Evolutionary conservation across 2,888 invertebrate genomes (phyloP).

Genomic region (Ctena decussata): DNA sequence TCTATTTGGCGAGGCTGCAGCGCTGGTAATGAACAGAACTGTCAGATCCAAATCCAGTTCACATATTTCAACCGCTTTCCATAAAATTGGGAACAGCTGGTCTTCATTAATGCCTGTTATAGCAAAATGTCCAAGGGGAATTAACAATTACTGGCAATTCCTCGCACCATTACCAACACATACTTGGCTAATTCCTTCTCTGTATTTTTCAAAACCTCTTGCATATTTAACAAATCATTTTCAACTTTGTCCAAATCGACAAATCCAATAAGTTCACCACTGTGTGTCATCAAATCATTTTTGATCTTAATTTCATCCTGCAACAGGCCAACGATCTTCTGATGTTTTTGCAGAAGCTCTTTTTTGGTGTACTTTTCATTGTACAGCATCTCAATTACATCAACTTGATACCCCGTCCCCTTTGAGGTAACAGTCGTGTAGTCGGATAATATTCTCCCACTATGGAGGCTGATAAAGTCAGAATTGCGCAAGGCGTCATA

Average conservation of each 20-base stretch:
- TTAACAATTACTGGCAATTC: slow-evolving; percentile 36
- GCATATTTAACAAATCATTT: background rate
- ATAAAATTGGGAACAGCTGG: slow-evolving; percentile 58
- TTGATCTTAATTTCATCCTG: slow-evolving; percentile 59
- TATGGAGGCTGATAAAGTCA: too few relatives aligned
- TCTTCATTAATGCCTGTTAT: slow-evolving; percentile 54
- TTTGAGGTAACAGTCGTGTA: too few relatives aligned
- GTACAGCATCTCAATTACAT: too few relatives aligned
- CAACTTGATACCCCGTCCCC: too few relatives aligned
- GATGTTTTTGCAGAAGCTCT: background rate
- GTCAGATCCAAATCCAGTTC: slow-evolving; percentile 43
- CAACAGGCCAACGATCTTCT: slow-evolving; percentile 13
- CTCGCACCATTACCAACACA: slow-evolving; percentile 53
- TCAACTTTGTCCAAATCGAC: slow-evolving; percentile 30
- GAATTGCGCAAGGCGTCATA: too few relatives aligned
- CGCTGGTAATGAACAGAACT: slow-evolving; percentile 51
- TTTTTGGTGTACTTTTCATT: too few relatives aligned
- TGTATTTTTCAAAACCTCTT: background rate
- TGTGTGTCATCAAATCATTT: slow-evolving; percentile 56
- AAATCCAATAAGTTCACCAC: slow-evolving; percentile 61
- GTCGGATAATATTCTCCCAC: too few relatives aligned
- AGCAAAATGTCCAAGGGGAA: slow-evolving; percentile 61
- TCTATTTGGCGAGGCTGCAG: slow-evolving; percentile 64
- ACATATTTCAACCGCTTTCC: slow-evolving; percentile 54
- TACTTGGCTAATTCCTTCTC: slow-evolving; percentile 25